A percentile compares a stretch with the other conserved stretches of the same genome.
Evolutionary conservation across 2,888 invertebrate genomes (phyloP).

Genomic region (Cheilosia vernalis): DNA sequence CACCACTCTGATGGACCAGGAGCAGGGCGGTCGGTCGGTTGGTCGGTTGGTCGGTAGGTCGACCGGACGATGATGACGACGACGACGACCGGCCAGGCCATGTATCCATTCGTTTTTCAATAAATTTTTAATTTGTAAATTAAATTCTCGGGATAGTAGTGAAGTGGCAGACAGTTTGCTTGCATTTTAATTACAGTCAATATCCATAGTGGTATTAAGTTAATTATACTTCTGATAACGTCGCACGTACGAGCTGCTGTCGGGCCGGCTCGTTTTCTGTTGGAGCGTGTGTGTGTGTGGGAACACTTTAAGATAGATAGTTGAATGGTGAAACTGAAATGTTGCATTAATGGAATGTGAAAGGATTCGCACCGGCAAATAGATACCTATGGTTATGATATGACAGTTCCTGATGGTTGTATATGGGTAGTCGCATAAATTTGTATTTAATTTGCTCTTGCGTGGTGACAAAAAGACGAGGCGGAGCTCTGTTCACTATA

Average conservation of each 20-base stretch:
- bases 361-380: constrained; percentile 18
- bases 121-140: constrained; percentile 76
- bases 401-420: constrained; percentile 22
- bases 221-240: constrained; percentile 73
- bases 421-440: neutral
- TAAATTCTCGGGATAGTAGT: constrained; percentile 74
- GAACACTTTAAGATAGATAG: constrained; percentile 57
- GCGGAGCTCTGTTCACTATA: no score
- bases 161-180: constrained; percentile 75
- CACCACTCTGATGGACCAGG: constrained; percentile 18
- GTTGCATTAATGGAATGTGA: constrained; percentile 59
- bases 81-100: constrained; percentile 11
- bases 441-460: no score
- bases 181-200: constrained; percentile 76
- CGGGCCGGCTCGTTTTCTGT: neutral
- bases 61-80: neutral
- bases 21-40: neutral
- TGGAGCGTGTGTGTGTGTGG: constrained; percentile 53
- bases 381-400: neutral
- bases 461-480: no score
- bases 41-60: neutral
- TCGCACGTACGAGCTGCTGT: constrained; percentile 43
- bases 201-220: constrained; percentile 75
- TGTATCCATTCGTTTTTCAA: constrained; percentile 74
- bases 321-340: constrained; percentile 22